phyloP scores from a whole-genome alignment of 2,113 vertebrate species.

The Camelus bactrianus region DNA sequence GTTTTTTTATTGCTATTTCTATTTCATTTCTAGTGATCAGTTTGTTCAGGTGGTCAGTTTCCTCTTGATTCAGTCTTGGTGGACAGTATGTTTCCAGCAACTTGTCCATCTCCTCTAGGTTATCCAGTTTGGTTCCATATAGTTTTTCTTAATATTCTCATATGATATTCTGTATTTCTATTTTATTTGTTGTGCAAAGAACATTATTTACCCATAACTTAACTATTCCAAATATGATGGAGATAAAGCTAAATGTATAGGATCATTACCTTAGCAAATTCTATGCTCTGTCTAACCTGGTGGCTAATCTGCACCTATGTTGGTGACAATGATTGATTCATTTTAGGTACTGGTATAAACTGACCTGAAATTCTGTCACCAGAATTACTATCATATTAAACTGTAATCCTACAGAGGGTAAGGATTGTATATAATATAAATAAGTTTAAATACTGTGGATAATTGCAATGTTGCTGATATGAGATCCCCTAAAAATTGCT shows the following conservation, averaged over 20 bases:
- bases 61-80: too few species aligned
- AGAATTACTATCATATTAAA: slow-evolving; percentile 9
- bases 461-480: background rate
- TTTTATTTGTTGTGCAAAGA: background rate
- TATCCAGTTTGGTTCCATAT: too few species aligned
- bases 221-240: background rate
- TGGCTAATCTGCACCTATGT: background rate
- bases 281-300: background rate
- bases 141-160: too few species aligned
- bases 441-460: slow-evolving; percentile 1
- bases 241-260: background rate
- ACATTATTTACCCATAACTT: slow-evolving; percentile 9
- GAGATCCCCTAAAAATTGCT: background rate
- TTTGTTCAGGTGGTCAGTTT: too few species aligned
- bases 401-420: background rate
- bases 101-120: too few species aligned
- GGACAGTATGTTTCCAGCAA: too few species aligned
- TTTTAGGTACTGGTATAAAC: slow-evolving; percentile 12
- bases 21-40: too few species aligned
- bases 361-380: background rate
- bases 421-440: background rate
- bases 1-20: too few species aligned
- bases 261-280: background rate
- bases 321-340: background rate
- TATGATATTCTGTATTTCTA: too few species aligned